Evolutionary conservation across 2,888 invertebrate species (phyloP), one percentile per base, ranked within the genome.

Genomic region (Euspilapteryx auroguttella): DNA sequence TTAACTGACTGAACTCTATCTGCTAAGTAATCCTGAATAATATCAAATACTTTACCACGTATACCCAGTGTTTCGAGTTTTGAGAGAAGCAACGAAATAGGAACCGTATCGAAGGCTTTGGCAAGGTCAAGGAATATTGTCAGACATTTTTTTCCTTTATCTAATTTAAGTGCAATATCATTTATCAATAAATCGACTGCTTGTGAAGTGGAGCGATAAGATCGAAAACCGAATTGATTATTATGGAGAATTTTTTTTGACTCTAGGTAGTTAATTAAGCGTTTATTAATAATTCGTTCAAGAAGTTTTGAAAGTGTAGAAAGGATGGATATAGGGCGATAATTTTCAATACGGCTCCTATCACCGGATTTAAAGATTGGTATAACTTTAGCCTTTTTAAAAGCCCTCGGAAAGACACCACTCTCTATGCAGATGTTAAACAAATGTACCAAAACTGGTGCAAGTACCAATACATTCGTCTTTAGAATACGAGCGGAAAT

Each of bases 171-270:
- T 11, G 12, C 12, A 6, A 28, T 14, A n/a, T 4, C 22, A 6
- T 28, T 21, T 4, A 15, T 23, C 4, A 28, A 24, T 12, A 24
- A 15, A n/a, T 10, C 4, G 3, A 25, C 25, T 21, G 29, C 25
- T 6, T 29, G 25, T 9, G 9, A 13, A 5, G 29, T 29, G 6
- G 29, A 29, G 14, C 25, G 25, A 6, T 17, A 9, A 11, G 15
- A 12, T 11, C 29, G 12, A 23, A 25, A 29, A 12, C 29, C 29
- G 14, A 29, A 29, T 29, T 25, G 29, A 14, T 29, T 29, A n/a
- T 25, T 25, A 7, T 25, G 21, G 3, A 29, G 14, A 4, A 17
- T 11, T 10, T 29, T 29, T 10, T 25, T 13, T 12, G n/a, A 12
- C 12, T 29, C 29, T n/a, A 25, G 25, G 10, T 25, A 29, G 21